These are phyloP conservation scores for Eupithecia pulchellata DNA, from an alignment of 2,888 invertebrate species.

Conservation along the genomic window DNA sequence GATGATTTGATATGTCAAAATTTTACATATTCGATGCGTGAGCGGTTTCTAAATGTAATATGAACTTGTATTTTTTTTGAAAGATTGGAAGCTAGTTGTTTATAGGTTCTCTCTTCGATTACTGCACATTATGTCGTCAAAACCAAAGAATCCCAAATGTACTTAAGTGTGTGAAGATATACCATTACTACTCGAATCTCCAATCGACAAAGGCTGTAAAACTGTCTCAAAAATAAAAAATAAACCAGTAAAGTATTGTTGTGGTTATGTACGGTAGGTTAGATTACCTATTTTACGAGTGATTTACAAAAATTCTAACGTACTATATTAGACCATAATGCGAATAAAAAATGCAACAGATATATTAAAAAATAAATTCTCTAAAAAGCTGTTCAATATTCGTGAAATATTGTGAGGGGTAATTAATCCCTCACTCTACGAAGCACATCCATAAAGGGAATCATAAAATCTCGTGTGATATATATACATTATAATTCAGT, in stretches of 20 bases:
- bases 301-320: background rate
- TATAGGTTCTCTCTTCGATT: background rate
- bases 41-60: background rate
- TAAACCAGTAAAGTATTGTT: background rate
- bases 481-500: constrained; percentile 9
- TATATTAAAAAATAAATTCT: too few species aligned
- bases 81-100: background rate
- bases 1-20: background rate
- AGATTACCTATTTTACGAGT: background rate
- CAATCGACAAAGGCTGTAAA: background rate
- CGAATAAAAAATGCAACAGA: background rate
- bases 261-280: background rate
- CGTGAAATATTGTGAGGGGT: background rate
- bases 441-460: constrained; percentile 6
- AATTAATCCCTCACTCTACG: background rate
- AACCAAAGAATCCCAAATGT: too few species aligned
- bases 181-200: too few species aligned
- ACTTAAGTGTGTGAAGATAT: too few species aligned
- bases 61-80: background rate
- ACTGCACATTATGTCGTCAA: background rate
- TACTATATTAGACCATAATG: background rate
- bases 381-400: background rate
- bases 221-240: background rate
- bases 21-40: background rate
- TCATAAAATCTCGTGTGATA: constrained; percentile 13